These are phyloP conservation scores for Hydroisotoma schaefferi DNA, from an alignment of 2,888 invertebrate genomes.

Conservation along the genomic window DNA sequence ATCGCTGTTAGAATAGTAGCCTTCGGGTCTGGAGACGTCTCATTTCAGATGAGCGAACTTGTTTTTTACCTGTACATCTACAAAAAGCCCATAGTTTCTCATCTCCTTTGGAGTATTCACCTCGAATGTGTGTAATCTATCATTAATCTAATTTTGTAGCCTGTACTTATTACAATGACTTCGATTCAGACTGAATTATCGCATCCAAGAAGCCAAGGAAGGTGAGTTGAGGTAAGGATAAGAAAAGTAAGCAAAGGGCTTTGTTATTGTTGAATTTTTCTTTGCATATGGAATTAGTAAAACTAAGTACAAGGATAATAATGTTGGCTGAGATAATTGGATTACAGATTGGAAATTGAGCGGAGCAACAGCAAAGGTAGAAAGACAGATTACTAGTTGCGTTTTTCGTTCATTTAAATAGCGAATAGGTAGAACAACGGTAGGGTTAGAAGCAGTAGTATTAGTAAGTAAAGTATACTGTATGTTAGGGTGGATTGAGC, in stretches of 20 bases:
- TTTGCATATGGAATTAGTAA: slow-evolving; percentile 4
- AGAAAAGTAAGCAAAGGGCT: background rate
- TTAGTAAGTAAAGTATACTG: no score
- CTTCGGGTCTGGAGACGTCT: no score
- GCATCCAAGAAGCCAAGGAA: no score
- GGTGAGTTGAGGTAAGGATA: no score
- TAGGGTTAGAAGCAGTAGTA: no score
- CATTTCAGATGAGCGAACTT: background rate
- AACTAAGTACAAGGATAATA: no score
- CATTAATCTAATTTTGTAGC: background rate
- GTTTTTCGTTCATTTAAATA: no score
- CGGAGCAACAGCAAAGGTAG: background rate
- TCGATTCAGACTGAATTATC: background rate
- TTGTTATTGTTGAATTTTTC: background rate
- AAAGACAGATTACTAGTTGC: background rate
- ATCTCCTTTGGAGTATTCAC: background rate
- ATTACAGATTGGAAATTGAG: slow-evolving; percentile 1
- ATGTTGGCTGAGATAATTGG: no score
- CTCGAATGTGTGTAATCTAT: no score
- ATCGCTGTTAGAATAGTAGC: no score
- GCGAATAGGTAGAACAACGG: no score
- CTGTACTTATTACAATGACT: background rate
- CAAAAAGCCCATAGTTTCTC: background rate
- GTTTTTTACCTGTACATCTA: background rate
- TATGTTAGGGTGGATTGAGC: no score